Conservation (phyloP, 2,113 vertebrate genomes). For the Syngnathus floridae region DNA sequence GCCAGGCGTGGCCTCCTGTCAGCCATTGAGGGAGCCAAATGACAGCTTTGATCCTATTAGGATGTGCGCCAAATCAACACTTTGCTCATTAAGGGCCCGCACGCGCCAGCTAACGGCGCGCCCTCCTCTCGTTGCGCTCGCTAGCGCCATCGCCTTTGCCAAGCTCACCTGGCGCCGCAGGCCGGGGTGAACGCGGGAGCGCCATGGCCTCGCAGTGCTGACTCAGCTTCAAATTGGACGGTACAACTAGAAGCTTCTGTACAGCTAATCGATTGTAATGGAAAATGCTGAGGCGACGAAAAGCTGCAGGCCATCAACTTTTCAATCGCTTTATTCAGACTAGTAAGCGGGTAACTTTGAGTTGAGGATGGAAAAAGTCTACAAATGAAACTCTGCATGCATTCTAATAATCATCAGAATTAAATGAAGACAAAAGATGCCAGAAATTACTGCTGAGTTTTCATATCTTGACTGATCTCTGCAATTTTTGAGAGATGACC, state of each 20-base stretch:
- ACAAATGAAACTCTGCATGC: background rate
- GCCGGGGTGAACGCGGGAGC: constrained; percentile 17
- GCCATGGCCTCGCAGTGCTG: constrained; percentile 20
- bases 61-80: constrained; percentile 75
- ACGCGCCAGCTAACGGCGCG: constrained; percentile 60
- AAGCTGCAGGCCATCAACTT: constrained; percentile 7
- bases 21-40: constrained; percentile 71
- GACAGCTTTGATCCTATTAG: constrained; percentile 77
- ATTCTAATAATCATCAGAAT: background rate
- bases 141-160: constrained; percentile 42
- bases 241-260: background rate
- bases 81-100: constrained; percentile 71
- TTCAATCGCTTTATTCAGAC: background rate
- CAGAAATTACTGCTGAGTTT: background rate
- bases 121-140: constrained; percentile 45
- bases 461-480: too few relatives aligned
- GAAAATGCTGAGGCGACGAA: background rate
- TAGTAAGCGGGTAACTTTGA: background rate
- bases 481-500: background rate
- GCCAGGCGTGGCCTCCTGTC: constrained; percentile 69
- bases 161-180: constrained; percentile 47
- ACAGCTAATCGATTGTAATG: constrained; percentile 2
- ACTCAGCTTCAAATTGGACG: constrained; percentile 26
- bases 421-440: too few relatives aligned
- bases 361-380: background rate